These are phyloP conservation scores for Drosophila mettleri DNA, from an alignment of 2,888 invertebrate species.

Conservation along the genomic window DNA sequence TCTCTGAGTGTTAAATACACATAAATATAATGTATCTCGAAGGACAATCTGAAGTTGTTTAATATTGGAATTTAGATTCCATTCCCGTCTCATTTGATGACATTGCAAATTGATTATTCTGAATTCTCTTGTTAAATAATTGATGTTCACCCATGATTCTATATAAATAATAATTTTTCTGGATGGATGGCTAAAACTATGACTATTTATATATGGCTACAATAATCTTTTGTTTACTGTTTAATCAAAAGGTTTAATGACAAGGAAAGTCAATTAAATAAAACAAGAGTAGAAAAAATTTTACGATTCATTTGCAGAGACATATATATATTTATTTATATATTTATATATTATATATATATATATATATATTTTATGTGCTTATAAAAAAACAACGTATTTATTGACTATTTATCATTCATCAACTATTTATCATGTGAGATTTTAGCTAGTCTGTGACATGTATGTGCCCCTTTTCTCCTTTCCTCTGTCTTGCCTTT, in stretches of 20 bases:
- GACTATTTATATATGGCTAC: neutral
- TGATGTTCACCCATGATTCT: slow-evolving; percentile 46
- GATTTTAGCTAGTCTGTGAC: slow-evolving; percentile 31
- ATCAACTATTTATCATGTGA: slow-evolving; percentile 39
- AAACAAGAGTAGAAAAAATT: slow-evolving; percentile 24
- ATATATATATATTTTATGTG: neutral
- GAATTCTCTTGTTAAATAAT: slow-evolving; percentile 27
- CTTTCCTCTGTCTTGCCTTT: neutral
- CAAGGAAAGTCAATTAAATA: slow-evolving; percentile 44
- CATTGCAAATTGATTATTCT: slow-evolving; percentile 35
- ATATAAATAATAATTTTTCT: neutral
- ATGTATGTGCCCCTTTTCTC: neutral
- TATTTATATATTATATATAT: neutral
- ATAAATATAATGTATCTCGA: neutral
- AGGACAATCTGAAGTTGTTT: neutral
- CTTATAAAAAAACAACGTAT: slow-evolving; percentile 22
- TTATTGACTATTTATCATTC: slow-evolving; percentile 45
- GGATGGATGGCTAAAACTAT: slow-evolving; percentile 41
- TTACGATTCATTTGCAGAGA: slow-evolving; percentile 55
- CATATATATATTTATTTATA: neutral
- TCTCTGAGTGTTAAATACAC: neutral
- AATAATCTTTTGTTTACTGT: slow-evolving; percentile 26
- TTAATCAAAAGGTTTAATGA: slow-evolving; percentile 63
- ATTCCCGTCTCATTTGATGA: neutral
- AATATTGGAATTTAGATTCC: neutral